Evolutionary conservation across 1,140 invertebrate species (phyloP).

Genomic region (Drosophila repletoides): DNA sequence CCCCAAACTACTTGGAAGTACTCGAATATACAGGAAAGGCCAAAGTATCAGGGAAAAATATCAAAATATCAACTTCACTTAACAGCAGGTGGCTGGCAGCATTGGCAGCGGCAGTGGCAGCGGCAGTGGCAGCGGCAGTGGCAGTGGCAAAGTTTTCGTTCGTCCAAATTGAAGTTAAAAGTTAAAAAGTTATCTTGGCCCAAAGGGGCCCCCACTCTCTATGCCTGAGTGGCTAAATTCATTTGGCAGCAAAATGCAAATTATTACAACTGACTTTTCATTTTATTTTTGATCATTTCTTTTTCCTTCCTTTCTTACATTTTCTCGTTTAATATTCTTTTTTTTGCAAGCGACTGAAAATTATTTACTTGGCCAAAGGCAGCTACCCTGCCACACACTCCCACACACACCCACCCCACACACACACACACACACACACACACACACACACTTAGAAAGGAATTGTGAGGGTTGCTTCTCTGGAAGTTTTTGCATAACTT

Average conservation of each 20-base stretch:
- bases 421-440: not conserved
- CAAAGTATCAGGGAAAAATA: constrained; percentile 24
- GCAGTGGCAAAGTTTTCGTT: constrained; percentile 44
- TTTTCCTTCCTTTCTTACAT: not conserved
- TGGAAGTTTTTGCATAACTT: constrained; percentile 56
- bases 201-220: constrained; percentile 21
- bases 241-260: constrained; percentile 78
- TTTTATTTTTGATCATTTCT: constrained; percentile 47
- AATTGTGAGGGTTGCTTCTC: constrained; percentile 32
- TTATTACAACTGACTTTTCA: constrained; percentile 77
- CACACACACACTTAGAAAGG: not conserved
- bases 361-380: constrained; percentile 67
- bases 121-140: not conserved
- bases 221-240: constrained; percentile 73
- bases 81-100: constrained; percentile 64
- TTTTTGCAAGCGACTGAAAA: constrained; percentile 46
- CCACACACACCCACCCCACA: not conserved
- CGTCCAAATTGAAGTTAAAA: constrained; percentile 69
- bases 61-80: constrained; percentile 53
- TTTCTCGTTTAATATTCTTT: constrained; percentile 13
- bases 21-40: not conserved
- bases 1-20: constrained; percentile 12
- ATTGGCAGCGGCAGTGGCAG: not conserved
- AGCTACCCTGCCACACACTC: constrained; percentile 19
- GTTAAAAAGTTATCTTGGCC: constrained; percentile 61